Conservation (phyloP, 53 echinoderm and acorn worm species). For the Henricia sp. region DNA sequence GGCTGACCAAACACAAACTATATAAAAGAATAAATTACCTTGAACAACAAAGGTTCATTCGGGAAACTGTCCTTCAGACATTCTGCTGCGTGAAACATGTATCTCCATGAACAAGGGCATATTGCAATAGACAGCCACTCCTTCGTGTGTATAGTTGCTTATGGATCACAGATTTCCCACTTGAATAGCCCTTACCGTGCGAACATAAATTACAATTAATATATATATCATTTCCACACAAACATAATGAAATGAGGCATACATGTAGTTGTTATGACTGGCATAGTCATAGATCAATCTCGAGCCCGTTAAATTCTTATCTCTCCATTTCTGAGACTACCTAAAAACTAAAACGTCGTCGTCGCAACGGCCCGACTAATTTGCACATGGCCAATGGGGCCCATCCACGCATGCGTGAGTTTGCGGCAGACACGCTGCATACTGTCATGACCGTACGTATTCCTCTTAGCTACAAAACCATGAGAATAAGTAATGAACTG, state of each 20-base stretch:
- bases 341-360: no score
- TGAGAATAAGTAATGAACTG: slow-evolving; percentile 43
- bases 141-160: no score
- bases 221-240: neutral
- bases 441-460: neutral
- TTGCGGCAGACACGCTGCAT: neutral
- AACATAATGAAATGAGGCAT: no score
- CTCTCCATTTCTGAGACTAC: neutral
- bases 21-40: neutral
- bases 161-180: neutral
- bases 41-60: neutral
- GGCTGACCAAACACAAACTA: neutral
- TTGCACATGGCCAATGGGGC: slow-evolving; percentile 39
- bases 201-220: neutral
- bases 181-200: neutral
- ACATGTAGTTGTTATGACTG: neutral
- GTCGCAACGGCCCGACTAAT: slow-evolving; percentile 11
- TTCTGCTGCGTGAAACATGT: neutral
- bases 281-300: neutral
- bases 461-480: neutral
- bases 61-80: neutral
- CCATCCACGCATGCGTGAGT: slow-evolving; percentile 14
- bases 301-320: neutral
- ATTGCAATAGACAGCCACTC: neutral
- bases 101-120: neutral